A percentile compares a stretch with the other conserved stretches of the same genome.
phyloP scores from a whole-genome alignment of 1,140 invertebrate species.

The Ips nitidus region DNA sequence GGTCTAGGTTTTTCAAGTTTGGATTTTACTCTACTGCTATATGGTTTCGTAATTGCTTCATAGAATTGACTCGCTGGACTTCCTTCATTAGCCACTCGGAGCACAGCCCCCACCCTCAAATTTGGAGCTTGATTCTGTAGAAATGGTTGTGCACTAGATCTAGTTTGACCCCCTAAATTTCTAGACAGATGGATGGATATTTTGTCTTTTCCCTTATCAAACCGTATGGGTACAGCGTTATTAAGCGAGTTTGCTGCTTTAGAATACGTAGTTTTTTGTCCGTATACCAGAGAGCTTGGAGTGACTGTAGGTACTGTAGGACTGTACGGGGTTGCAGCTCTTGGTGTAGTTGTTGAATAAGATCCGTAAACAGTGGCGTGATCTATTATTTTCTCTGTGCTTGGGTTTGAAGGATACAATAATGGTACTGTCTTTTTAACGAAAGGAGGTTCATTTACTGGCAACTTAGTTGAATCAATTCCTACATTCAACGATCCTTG shows the following conservation, averaged over 20 bases:
- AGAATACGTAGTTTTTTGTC: neutral
- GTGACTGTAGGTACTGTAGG: slow-evolving; percentile 31
- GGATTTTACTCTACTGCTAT: slow-evolving; percentile 11
- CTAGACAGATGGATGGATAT: slow-evolving; percentile 36
- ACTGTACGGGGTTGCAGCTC: slow-evolving; percentile 18
- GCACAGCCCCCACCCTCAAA: slow-evolving; percentile 12
- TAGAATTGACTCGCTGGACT: neutral
- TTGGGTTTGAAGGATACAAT: slow-evolving; percentile 12
- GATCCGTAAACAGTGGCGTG: slow-evolving; percentile 39
- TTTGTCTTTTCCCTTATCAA: slow-evolving; percentile 32
- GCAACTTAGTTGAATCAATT: slow-evolving; percentile 1
- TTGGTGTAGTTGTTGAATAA: slow-evolving; percentile 26
- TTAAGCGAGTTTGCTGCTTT: slow-evolving; percentile 8
- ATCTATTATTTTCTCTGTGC: slow-evolving; percentile 31
- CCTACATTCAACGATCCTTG: slow-evolving; percentile 25
- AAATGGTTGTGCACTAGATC: too few species aligned
- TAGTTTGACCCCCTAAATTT: slow-evolving; percentile 20
- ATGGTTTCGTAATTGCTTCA: slow-evolving; percentile 7
- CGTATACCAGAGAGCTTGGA: slow-evolving; percentile 3
- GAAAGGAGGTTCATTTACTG: slow-evolving; percentile 34
- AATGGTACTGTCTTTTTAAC: slow-evolving; percentile 28
- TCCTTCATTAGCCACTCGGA: slow-evolving; percentile 5
- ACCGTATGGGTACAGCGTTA: slow-evolving; percentile 30
- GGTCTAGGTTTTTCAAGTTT: slow-evolving; percentile 43
- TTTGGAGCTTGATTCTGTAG: neutral